phyloP scores from a whole-genome alignment of 37 sponge, comb jelly and placozoan species.

The Crambe crambe region DNA sequence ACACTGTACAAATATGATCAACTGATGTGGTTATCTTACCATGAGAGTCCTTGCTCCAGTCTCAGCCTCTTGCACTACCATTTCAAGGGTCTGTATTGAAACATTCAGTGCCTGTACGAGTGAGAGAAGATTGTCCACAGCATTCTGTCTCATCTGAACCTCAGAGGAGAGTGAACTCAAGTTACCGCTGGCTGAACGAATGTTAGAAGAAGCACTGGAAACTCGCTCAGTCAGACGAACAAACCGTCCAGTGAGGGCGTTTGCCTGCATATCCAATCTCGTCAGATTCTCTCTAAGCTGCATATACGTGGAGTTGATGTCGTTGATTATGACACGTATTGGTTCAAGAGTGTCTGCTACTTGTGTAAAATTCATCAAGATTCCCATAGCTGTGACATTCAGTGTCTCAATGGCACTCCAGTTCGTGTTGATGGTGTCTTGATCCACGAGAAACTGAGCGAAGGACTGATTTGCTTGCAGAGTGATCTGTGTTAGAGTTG shows the following conservation, averaged over 20 bases:
- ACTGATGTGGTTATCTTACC: conserved; percentile 13
- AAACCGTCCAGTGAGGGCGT: not conserved
- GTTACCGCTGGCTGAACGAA: not conserved
- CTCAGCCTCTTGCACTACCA: not conserved
- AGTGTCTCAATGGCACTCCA: not conserved
- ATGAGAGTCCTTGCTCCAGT: not conserved
- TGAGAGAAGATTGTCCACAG: not conserved
- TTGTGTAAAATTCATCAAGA: not conserved
- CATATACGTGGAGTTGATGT: not conserved
- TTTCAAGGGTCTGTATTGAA: not conserved
- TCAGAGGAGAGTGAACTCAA: not conserved
- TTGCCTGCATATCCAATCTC: not conserved
- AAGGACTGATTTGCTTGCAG: not conserved
- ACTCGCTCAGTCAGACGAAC: not conserved
- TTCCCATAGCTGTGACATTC: not conserved
- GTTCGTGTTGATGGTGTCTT: not conserved
- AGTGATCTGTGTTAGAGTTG: not conserved
- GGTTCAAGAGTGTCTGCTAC: not conserved
- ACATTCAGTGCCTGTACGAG: not conserved
- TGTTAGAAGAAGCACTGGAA: not conserved
- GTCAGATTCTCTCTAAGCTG: not conserved
- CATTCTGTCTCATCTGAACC: not conserved
- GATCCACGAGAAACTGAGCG: not conserved
- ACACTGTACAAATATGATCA: too few species aligned
- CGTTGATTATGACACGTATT: not conserved